Evolutionary conservation across 2,113 vertebrate species (phyloP).

Genomic region (Megalops atlanticus): DNA sequence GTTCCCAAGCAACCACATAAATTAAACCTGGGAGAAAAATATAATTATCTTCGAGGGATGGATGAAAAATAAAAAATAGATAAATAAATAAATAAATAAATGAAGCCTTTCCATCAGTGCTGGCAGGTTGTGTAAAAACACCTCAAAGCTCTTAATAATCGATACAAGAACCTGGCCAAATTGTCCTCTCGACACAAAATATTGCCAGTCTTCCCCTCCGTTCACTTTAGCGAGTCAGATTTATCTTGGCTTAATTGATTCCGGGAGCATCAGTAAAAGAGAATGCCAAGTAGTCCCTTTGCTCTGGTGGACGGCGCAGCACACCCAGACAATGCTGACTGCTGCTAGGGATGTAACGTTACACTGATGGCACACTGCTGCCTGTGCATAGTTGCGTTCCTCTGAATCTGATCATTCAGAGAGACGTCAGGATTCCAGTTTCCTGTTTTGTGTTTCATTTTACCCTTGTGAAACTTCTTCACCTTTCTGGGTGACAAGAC

Average conservation of each 20-base stretch:
- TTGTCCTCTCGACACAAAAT: conserved; percentile 20
- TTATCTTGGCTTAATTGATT: conserved; percentile 42
- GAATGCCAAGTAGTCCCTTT: background rate
- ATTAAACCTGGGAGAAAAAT: conserved; percentile 20
- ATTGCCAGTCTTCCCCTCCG: background rate
- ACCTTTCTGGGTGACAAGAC: background rate
- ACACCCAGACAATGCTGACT: background rate
- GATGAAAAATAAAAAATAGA: background rate
- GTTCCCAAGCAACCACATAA: background rate
- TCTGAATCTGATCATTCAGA: conserved; percentile 3
- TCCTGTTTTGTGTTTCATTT: too few relatives aligned
- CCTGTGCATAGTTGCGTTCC: background rate
- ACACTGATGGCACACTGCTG: background rate
- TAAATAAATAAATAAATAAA: background rate
- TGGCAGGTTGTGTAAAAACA: conserved; percentile 19
- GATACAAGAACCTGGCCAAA: background rate
- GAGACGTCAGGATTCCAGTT: too few relatives aligned
- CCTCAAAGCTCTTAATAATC: conserved; percentile 28
- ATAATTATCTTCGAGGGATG: conserved; percentile 3
- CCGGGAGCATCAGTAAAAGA: conserved; percentile 23
- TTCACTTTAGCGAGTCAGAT: conserved; percentile 24
- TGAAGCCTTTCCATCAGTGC: background rate
- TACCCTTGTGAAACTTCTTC: background rate
- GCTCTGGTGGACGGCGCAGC: background rate
- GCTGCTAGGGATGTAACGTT: background rate